Percentiles rank a stretch among this genome's conserved stretches.
Conservation (phyloP, 2,888 invertebrate species). For the Anthophora plumipes region DNA sequence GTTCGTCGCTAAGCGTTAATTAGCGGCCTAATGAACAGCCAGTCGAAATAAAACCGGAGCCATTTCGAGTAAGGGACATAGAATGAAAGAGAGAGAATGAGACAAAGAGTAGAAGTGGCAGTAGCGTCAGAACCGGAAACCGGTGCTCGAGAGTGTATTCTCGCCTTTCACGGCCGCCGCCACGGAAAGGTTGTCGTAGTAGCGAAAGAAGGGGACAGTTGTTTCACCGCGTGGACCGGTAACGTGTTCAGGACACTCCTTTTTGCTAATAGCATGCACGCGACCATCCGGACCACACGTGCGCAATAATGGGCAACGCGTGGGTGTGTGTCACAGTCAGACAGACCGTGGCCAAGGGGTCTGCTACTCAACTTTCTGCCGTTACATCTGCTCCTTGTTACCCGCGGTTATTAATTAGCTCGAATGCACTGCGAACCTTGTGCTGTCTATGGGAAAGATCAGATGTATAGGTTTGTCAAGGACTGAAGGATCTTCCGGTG, state of each 20-base stretch:
- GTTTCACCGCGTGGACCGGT: conserved; percentile 58
- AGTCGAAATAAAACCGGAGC: conserved; percentile 54
- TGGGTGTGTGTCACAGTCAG: conserved; percentile 67
- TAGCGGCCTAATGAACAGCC: conserved; percentile 58
- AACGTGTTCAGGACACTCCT: conserved; percentile 70
- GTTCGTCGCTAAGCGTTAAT: conserved; percentile 56
- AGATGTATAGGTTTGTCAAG: too few species aligned
- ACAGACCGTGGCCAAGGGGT: conserved; percentile 53
- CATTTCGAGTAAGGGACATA: conserved; percentile 19
- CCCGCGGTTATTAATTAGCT: conserved; percentile 81
- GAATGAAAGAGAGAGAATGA: not conserved
- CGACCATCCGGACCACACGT: conserved; percentile 83
- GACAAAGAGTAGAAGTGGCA: too few species aligned
- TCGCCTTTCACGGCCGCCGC: conserved; percentile 50
- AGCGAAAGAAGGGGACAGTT: conserved; percentile 59
- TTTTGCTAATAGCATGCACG: conserved; percentile 82
- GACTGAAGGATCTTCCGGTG: too few species aligned
- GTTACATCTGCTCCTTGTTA: conserved; percentile 83
- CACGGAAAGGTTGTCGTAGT: conserved; percentile 19
- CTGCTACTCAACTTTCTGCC: conserved; percentile 66
- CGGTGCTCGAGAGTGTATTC: conserved; percentile 29
- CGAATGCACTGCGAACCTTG: conserved; percentile 32
- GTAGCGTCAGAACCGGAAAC: conserved; percentile 45
- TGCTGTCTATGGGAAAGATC: not conserved
- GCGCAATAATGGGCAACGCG: conserved; percentile 80